Evolutionary conservation across 2,797 vertebrate species (phyloP), one percentile per base, ranked within the genome.

Genomic region (Hyperoplus lanceolatus): DNA sequence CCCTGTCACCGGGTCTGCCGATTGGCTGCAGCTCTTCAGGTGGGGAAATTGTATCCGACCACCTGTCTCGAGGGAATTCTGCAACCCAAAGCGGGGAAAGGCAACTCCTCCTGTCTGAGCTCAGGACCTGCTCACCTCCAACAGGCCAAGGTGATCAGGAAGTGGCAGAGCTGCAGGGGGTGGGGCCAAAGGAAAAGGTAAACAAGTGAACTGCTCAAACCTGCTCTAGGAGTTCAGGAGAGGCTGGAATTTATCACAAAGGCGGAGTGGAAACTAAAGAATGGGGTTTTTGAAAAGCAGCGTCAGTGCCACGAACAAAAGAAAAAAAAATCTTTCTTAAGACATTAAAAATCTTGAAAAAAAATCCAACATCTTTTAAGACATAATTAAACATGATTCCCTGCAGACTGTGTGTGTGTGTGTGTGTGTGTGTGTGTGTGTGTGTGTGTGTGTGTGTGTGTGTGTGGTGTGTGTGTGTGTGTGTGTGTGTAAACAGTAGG

Each of bases 131-230:
- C 87, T 90, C 89, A 91, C 88, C 86, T 88, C 70, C 21, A 70
- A 18, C 84, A 59, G 79, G 77, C 74, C 75, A 89, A 94, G 93
- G 91, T 92, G 91, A 93, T 75, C 93, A 94, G 94, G 94, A 96
- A 95, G 92, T 91, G 75, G 75, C 73, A 45, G 70, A 58, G 77
- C 70, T 54, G 67, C 29, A 29, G 79, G 72, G 87, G 93, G 94
- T 41, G 92, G 89, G 64, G 92, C 75, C 73, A 73, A 45, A 45
- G 29, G 66, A 75, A 29, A 89, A 91, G 85, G 90, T 95, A 93
- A 94, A 94, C 84, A 90, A 55, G 72, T 81, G 79, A 92, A 92
- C 92, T 89, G 89, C 86, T 90, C 89, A 70, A 93, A 96, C 94
- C 94, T 91, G 95, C 88, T 94, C 75, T 73, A 79, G 73, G 70